A percentile compares a stretch with the other conserved stretches of the same genome.
phyloP scores from a whole-genome alignment of 1,140 invertebrate genomes.

The Drosophila kurseongensis region DNA sequence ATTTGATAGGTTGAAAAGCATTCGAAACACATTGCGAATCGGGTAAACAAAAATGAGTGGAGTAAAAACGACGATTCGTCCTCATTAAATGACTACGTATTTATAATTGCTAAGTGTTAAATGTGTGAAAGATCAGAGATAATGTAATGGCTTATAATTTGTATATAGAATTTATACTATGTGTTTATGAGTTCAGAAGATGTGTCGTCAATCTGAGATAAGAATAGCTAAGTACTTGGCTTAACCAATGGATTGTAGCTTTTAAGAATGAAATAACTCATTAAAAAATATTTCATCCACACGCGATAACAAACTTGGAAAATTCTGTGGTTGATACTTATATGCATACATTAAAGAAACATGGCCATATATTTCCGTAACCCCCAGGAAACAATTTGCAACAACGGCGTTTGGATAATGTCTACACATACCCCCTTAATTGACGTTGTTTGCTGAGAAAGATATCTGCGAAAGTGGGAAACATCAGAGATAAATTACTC shows the following conservation, averaged over 20 bases:
- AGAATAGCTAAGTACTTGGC: conserved; percentile 1
- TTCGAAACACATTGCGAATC: background rate
- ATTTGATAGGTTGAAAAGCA: conserved; percentile 17
- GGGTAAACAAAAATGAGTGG: conserved; percentile 21
- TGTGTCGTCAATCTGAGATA: conserved; percentile 6
- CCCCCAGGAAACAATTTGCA: background rate
- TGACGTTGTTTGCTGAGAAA: background rate
- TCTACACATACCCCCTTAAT: background rate
- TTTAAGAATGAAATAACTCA: background rate
- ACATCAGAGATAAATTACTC: conserved; percentile 1
- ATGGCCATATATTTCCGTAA: background rate
- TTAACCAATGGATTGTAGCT: background rate
- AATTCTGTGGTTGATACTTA: too few relatives aligned
- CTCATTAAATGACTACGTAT: conserved; percentile 13
- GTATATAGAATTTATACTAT: conserved; percentile 2
- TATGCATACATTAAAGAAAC: too few relatives aligned
- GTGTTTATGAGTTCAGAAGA: conserved; percentile 11
- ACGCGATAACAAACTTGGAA: too few relatives aligned
- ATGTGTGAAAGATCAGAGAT: conserved; percentile 46
- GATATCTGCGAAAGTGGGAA: conserved; percentile 9
- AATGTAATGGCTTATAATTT: conserved; percentile 13
- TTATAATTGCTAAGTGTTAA: conserved; percentile 15
- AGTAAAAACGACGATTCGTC: conserved; percentile 11
- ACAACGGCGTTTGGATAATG: background rate
- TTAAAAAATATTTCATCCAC: too few relatives aligned